Evolutionary conservation across 2,888 invertebrate species (phyloP), one percentile per base, ranked within the genome.

Genomic region (Cynaeus angustus): DNA sequence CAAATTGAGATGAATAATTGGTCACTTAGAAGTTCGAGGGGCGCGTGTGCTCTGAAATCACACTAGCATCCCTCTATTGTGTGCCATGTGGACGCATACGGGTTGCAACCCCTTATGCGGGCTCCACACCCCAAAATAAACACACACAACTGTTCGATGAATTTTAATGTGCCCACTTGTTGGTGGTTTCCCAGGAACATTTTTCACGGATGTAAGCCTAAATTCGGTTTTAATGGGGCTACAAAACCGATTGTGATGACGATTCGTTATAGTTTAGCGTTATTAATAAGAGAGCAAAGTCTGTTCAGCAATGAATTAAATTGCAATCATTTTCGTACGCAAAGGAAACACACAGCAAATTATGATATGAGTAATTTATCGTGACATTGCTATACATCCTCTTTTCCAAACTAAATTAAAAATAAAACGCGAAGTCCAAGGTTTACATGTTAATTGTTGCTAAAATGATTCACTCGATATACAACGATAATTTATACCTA

Each of bases 331-430:
- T 68, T 68, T 53, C 56, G 10, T 38, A 61, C 16, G 30, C 50
- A 62, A 66, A 69, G 69, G 65, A 69, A 69, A 65, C 30, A 38
- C 52, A 41, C 56, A 26, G 50, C 58, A 55, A 46, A 62, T 66
- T 70, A 70, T 66, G 45, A 64, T 66, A 67, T 64, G 68, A 67
- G 67, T 71, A 71, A 71, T 71, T 64, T 71, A 67, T 71, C 68
- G 55, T 68, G 71, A 68, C 71, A 71, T 71, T 71, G 64, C 64
- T 43, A 30, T 52, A 71, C 61, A 71, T 71, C 71, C 71, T 71
- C 67, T 68, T 70, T 70, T 53, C 13, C 53, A 66, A 70, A 66
- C 48, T 68, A 50, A 69, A 65, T 69, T 65, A 14, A 48, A 68
- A 64, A 56, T 68, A 55, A 68, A 64, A 68, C 48, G 52, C 64